Percentiles rank a stretch among this genome's conserved stretches.
phyloP scores from a whole-genome alignment of 2,113 vertebrate genomes.

The Brachionichthys hirsutus region DNA sequence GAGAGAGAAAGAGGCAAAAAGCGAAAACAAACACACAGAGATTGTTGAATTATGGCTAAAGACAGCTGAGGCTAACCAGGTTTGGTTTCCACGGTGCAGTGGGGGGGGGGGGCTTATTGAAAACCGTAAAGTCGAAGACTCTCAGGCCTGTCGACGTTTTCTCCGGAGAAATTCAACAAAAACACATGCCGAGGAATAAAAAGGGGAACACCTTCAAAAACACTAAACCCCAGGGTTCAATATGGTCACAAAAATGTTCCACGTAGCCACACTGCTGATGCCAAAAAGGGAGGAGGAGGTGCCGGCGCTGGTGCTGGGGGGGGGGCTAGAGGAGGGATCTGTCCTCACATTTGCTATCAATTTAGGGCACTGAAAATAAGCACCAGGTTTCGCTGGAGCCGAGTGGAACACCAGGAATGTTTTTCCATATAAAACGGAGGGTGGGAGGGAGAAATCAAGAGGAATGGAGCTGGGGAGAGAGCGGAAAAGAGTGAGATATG shows the following conservation, averaged over 20 bases:
- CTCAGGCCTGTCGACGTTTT: slow-evolving; percentile 54
- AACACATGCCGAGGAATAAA: slow-evolving; percentile 70
- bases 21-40: slow-evolving; percentile 69
- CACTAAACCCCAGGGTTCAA: slow-evolving; percentile 71
- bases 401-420: slow-evolving; percentile 78
- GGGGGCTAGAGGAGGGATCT: slow-evolving; percentile 66
- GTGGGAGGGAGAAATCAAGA: slow-evolving; percentile 43
- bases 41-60: slow-evolving; percentile 77
- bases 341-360: slow-evolving; percentile 83
- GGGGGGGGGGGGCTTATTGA: slow-evolving; percentile 74
- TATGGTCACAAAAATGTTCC: slow-evolving; percentile 77
- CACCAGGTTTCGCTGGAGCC: slow-evolving; percentile 76
- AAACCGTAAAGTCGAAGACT: slow-evolving; percentile 73
- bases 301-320: slow-evolving; percentile 8
- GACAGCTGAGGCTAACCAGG: slow-evolving; percentile 78
- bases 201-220: slow-evolving; percentile 76
- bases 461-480: slow-evolving; percentile 21
- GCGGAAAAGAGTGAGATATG: slow-evolving; percentile 26
- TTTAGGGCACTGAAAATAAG: slow-evolving; percentile 81
- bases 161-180: slow-evolving; percentile 60
- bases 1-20: slow-evolving; percentile 31
- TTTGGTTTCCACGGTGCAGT: slow-evolving; percentile 67
- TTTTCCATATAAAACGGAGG: slow-evolving; percentile 77
- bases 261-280: slow-evolving; percentile 68
- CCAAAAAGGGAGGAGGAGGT: slow-evolving; percentile 65